Conservation (phyloP, 2,888 invertebrate species). For the Acanthoscelides obtectus region DNA sequence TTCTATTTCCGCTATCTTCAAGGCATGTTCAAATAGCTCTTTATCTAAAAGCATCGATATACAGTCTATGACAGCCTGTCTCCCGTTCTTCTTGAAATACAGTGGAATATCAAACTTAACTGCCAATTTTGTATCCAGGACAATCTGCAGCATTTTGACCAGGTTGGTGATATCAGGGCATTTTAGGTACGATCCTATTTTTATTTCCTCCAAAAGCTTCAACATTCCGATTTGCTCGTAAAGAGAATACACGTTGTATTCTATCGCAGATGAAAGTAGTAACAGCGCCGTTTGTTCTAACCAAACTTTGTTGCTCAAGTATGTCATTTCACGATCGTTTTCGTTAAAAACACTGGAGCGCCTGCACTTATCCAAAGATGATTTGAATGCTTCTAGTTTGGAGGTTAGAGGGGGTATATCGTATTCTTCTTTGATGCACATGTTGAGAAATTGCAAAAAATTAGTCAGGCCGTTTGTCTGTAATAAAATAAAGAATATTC, state of each 20-base stretch:
- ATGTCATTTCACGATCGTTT: slow-evolving; percentile 48
- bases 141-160: slow-evolving; percentile 30
- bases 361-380: slow-evolving; percentile 31
- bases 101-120: slow-evolving; percentile 51
- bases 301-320: slow-evolving; percentile 52
- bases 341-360: slow-evolving; percentile 34
- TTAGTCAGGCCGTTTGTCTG: slow-evolving; percentile 60
- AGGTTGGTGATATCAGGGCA: slow-evolving; percentile 46
- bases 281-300: slow-evolving; percentile 55
- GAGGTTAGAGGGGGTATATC: slow-evolving; percentile 34
- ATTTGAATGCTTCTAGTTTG: slow-evolving; percentile 45
- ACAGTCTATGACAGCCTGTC: slow-evolving; percentile 52
- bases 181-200: slow-evolving; percentile 54
- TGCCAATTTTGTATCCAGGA: slow-evolving; percentile 37
- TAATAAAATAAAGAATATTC: slow-evolving; percentile 38
- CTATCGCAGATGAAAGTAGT: slow-evolving; percentile 58
- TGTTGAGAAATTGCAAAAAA: slow-evolving; percentile 38
- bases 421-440: slow-evolving; percentile 35
- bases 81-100: slow-evolving; percentile 37
- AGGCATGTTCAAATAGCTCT: slow-evolving; percentile 54
- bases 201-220: slow-evolving; percentile 53
- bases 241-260: slow-evolving; percentile 58
- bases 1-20: slow-evolving; percentile 54
- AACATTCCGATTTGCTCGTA: slow-evolving; percentile 62
- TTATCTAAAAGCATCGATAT: slow-evolving; percentile 51